Evolutionary conservation across 1,140 invertebrate genomes (phyloP).

Genomic region (Cydia strobilella): DNA sequence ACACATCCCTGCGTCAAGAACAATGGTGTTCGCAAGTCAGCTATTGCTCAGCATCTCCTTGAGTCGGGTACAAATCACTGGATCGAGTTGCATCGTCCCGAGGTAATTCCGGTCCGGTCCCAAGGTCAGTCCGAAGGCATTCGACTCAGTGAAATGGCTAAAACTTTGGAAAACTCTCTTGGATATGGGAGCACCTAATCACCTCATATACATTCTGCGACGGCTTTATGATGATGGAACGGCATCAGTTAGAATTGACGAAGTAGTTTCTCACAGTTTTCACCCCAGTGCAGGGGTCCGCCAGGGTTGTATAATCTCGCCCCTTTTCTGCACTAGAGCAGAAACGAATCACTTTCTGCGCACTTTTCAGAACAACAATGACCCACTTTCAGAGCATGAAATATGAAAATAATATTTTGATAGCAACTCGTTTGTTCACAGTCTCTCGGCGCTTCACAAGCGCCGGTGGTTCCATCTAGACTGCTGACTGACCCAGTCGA

Average conservation of each 20-base stretch:
- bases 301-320: conserved; percentile 42
- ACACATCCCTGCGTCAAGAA: too few species aligned
- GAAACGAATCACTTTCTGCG: too few species aligned
- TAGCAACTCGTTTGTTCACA: conserved; percentile 50
- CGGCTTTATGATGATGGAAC: conserved; percentile 38
- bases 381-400: too few species aligned
- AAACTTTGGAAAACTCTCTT: conserved; percentile 38
- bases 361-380: too few species aligned
- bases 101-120: too few species aligned
- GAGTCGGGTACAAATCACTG: too few species aligned
- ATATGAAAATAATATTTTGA: too few species aligned
- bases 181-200: conserved; percentile 42
- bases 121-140: conserved; percentile 40
- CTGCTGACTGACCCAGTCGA: conserved; percentile 87
- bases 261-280: conserved; percentile 25
- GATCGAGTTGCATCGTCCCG: too few species aligned
- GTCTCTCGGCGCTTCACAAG: conserved; percentile 85
- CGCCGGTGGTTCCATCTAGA: conserved; percentile 91
- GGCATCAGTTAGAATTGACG: conserved; percentile 35
- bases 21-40: too few species aligned
- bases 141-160: conserved; percentile 46
- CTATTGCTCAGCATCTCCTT: too few species aligned
- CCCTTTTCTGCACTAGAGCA: conserved; percentile 39
- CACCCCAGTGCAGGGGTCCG: conserved; percentile 38
- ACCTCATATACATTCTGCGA: conserved; percentile 37